Evolutionary conservation across 2,797 vertebrate species (phyloP).

Genomic region (Neomorphus geoffroyi): DNA sequence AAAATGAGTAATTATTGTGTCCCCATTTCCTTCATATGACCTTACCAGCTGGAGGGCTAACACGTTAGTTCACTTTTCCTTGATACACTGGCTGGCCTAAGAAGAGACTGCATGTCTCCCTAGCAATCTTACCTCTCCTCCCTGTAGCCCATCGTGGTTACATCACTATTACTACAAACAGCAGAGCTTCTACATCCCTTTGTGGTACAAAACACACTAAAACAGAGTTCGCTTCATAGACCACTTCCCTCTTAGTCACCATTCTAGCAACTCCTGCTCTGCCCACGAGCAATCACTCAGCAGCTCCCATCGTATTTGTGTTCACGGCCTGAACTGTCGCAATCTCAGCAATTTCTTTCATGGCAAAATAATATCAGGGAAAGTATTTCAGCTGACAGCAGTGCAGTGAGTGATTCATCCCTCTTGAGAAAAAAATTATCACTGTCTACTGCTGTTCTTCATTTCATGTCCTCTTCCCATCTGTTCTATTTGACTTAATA

Average conservation of each 20-base stretch:
- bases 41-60: neutral
- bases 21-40: neutral
- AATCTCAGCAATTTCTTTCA: slow-evolving; percentile 38
- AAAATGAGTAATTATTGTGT: neutral
- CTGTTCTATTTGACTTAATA: slow-evolving; percentile 49
- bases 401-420: slow-evolving; percentile 48
- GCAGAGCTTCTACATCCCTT: neutral
- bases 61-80: neutral
- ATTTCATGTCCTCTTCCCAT: slow-evolving; percentile 41
- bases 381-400: slow-evolving; percentile 47
- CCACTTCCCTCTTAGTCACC: neutral
- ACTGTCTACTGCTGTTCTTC: slow-evolving; percentile 50
- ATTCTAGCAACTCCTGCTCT: neutral
- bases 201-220: neutral
- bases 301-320: neutral
- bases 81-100: neutral
- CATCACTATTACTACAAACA: neutral
- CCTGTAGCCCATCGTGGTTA: neutral
- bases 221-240: neutral
- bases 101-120: neutral
- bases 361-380: slow-evolving; percentile 7
- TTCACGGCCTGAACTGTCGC: neutral
- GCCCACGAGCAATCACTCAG: neutral
- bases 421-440: slow-evolving; percentile 34
- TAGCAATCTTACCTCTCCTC: neutral